A percentile compares a stretch with the other conserved stretches of the same genome.
These are phyloP conservation scores for Hoplostethus mediterraneus DNA, from an alignment of 2,797 vertebrate genomes.

Conservation along the genomic window DNA sequence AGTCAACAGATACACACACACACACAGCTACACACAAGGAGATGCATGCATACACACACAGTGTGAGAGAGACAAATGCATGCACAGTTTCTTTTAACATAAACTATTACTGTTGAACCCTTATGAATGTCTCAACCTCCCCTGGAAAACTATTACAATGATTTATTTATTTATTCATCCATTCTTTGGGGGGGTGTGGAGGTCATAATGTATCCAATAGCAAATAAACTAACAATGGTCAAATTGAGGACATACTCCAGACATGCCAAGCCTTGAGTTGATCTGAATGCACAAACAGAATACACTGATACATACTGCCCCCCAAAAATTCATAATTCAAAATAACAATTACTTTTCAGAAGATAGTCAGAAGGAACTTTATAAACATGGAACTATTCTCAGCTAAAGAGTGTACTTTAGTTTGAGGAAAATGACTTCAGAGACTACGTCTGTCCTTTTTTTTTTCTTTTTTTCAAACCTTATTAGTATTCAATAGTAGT, in stretches of 20 bases:
- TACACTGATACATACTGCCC: neutral
- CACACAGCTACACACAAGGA: too few species aligned
- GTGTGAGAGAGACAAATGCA: neutral
- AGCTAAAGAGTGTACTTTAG: neutral
- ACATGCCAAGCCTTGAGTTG: neutral
- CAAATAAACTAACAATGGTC: slow-evolving; percentile 30
- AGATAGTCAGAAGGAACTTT: neutral
- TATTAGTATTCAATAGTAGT: slow-evolving; percentile 11
- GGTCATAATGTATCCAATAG: slow-evolving; percentile 38
- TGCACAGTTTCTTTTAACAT: too few species aligned
- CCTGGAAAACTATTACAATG: too few species aligned
- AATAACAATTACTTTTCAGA: slow-evolving; percentile 16
- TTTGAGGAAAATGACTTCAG: slow-evolving; percentile 1
- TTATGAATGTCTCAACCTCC: too few species aligned
- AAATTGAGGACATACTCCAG: slow-evolving; percentile 21
- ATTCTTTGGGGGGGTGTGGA: slow-evolving; percentile 10
- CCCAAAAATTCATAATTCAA: slow-evolving; percentile 21
- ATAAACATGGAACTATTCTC: slow-evolving; percentile 6
- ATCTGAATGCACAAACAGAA: slow-evolving; percentile 20
- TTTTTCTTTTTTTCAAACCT: neutral
- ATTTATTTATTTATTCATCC: too few species aligned
- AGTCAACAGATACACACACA: slow-evolving; percentile 3
- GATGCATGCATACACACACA: neutral
- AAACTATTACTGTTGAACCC: too few species aligned
- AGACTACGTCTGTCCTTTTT: neutral